Evolutionary conservation across 2,797 vertebrate species (phyloP).

Genomic region (Lacerta bilineata): DNA sequence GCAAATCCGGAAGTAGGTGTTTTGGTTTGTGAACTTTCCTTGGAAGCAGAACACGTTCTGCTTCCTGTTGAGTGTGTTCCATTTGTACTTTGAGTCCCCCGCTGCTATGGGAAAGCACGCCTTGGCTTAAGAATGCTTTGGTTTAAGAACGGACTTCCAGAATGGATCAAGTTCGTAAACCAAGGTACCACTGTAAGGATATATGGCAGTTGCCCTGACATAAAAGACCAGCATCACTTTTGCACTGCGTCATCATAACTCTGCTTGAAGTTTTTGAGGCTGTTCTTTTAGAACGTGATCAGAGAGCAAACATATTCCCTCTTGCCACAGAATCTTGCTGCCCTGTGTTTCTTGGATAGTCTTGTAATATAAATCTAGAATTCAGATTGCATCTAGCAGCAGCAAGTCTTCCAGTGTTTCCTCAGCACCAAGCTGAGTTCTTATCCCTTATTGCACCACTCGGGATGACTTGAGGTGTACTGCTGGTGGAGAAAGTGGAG

Average conservation of each 20-base stretch:
- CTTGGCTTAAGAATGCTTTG: too few species aligned
- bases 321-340: not conserved
- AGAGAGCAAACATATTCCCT: not conserved
- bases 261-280: constrained; percentile 37
- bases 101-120: too few species aligned
- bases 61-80: too few species aligned
- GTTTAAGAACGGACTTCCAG: too few species aligned
- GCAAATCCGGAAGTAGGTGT: too few species aligned
- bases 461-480: not conserved
- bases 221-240: constrained; percentile 56
- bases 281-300: constrained; percentile 16
- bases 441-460: not conserved
- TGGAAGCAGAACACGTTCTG: too few species aligned
- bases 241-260: constrained; percentile 37
- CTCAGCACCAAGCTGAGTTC: not conserved
- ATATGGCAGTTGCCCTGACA: constrained; percentile 57
- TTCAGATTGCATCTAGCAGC: constrained; percentile 2
- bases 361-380: constrained; percentile 15
- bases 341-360: constrained; percentile 30
- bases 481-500: not conserved
- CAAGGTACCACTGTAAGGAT: constrained; percentile 8
- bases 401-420: not conserved
- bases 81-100: too few species aligned
- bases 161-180: too few species aligned
- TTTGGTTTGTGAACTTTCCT: too few species aligned